Conservation (phyloP, 1,140 invertebrate species). For the Holcopasites calliopsidis region DNA sequence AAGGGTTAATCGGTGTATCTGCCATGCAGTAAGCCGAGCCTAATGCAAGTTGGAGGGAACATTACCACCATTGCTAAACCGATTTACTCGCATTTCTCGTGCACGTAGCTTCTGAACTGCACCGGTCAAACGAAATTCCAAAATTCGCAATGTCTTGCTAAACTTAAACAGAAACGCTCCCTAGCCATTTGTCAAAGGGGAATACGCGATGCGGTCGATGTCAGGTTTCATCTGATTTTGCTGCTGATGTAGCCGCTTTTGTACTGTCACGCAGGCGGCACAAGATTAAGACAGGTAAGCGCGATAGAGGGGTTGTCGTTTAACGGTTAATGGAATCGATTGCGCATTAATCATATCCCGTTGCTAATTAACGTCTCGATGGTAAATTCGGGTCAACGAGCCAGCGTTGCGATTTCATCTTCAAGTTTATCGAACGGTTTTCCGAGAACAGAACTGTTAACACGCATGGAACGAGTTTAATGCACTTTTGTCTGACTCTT, state of each 20-base stretch:
- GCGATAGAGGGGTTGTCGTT: too few relatives aligned
- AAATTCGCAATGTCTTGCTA: not conserved
- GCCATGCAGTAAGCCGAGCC: not conserved
- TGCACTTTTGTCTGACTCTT: not conserved
- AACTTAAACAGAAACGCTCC: too few relatives aligned
- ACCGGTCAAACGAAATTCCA: slow-evolving; percentile 42
- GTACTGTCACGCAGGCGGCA: not conserved
- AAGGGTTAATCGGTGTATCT: not conserved
- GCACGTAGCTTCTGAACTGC: not conserved
- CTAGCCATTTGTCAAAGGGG: too few relatives aligned
- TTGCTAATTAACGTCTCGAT: not conserved
- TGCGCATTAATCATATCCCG: not conserved
- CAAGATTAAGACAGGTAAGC: slow-evolving; percentile 20
- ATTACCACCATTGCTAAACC: not conserved
- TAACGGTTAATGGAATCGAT: not conserved
- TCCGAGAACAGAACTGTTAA: not conserved
- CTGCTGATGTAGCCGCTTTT: slow-evolving; percentile 2
- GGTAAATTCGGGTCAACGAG: not conserved
- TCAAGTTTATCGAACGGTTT: not conserved
- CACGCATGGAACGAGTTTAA: too few relatives aligned
- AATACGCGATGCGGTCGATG: not conserved
- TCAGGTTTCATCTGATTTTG: slow-evolving; percentile 16
- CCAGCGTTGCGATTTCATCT: not conserved
- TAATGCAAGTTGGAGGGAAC: slow-evolving; percentile 14
- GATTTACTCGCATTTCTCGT: not conserved